Percentiles rank a stretch among this genome's conserved stretches.
phyloP scores from a whole-genome alignment of 2,797 vertebrate genomes.

The Anomalospiza imberbis region DNA sequence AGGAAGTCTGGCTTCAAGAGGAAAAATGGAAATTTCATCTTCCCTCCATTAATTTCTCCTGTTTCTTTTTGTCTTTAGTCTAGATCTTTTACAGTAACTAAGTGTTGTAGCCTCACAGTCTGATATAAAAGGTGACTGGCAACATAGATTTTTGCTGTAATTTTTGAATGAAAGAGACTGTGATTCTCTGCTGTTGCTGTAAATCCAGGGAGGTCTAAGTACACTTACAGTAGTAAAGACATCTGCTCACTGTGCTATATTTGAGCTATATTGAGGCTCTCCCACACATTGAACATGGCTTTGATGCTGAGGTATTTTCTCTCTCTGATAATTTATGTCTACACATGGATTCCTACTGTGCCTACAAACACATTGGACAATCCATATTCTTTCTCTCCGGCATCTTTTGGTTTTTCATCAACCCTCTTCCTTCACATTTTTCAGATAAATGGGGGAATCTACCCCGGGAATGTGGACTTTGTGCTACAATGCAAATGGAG shows the following conservation, averaged over 20 bases:
- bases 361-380: background rate
- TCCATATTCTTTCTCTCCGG: background rate
- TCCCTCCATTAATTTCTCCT: background rate
- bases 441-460: background rate
- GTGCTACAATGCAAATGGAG: background rate
- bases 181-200: background rate
- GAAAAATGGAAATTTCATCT: background rate
- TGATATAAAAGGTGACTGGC: background rate
- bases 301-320: background rate
- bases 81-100: background rate
- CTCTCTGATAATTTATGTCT: background rate
- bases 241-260: constrained; percentile 47
- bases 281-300: background rate
- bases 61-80: background rate
- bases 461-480: background rate
- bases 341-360: background rate
- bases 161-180: constrained; percentile 32
- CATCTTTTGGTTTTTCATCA: background rate
- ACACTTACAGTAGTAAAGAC: constrained; percentile 44
- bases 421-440: background rate
- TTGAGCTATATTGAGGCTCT: constrained; percentile 12
- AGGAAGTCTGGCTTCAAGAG: background rate
- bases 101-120: background rate
- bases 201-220: background rate
- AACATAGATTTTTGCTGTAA: background rate